Conservation (phyloP, 53 echinoderm and acorn worm genomes). For the Actinopyga echinites region DNA sequence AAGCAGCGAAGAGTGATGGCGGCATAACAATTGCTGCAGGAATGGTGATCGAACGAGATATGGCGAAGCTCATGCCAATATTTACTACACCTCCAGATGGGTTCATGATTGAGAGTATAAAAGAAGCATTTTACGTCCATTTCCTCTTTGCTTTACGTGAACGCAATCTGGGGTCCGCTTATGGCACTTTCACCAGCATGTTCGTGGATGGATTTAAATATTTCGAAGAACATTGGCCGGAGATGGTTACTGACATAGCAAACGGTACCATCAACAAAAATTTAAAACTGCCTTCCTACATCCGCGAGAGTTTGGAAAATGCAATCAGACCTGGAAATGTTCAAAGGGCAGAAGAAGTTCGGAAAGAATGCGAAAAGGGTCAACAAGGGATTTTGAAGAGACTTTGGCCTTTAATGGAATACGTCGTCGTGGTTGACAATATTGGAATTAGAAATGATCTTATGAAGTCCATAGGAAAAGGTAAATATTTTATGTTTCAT, state of each 20-base stretch:
- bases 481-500: too few species aligned
- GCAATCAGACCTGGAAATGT: conserved; percentile 43
- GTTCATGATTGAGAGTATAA: conserved; percentile 46
- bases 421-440: conserved; percentile 45
- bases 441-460: conserved; percentile 26
- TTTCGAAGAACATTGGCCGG: too few species aligned
- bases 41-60: too few species aligned
- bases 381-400: conserved; percentile 73
- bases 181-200: too few species aligned
- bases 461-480: conserved; percentile 40
- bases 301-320: conserved; percentile 24
- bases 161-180: conserved; percentile 34
- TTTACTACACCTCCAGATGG: too few species aligned
- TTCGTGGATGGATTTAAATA: conserved; percentile 38
- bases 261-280: conserved; percentile 52
- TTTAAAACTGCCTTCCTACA: conserved; percentile 33
- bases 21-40: too few species aligned
- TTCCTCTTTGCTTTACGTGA: conserved; percentile 74
- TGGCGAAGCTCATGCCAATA: conserved; percentile 48
- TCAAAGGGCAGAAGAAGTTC: conserved; percentile 54
- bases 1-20: too few species aligned
- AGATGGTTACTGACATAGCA: conserved; percentile 62
- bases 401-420: conserved; percentile 66
- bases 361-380: conserved; percentile 67
- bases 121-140: conserved; percentile 57